Conservation (phyloP, 2,888 invertebrate genomes). For the Pollenia angustigena region DNA sequence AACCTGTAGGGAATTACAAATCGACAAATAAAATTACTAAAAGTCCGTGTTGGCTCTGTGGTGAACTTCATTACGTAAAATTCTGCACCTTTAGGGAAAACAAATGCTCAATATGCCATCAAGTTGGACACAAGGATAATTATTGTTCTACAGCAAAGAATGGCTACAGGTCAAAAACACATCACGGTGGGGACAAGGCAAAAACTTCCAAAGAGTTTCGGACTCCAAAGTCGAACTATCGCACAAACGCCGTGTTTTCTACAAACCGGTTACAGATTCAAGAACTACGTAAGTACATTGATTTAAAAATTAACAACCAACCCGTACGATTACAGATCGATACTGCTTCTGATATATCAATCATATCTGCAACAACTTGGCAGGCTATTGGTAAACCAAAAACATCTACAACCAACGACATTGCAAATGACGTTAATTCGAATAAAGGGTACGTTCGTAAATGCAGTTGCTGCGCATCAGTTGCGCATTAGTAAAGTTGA, state of each 20-base stretch:
- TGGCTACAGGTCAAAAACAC: too few relatives aligned
- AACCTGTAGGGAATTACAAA: not conserved
- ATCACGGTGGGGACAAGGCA: too few relatives aligned
- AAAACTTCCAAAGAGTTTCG: too few relatives aligned
- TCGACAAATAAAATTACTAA: not conserved
- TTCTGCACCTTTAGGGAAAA: not conserved
- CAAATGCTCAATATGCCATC: not conserved
- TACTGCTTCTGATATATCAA: not conserved
- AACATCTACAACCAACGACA: not conserved
- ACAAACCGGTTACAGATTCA: too few relatives aligned
- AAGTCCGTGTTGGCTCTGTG: not conserved
- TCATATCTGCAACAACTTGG: slow-evolving; percentile 16
- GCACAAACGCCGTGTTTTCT: too few relatives aligned
- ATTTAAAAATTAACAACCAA: not conserved
- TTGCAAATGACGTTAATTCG: not conserved
- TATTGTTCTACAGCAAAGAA: too few relatives aligned
- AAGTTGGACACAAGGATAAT: too few relatives aligned
- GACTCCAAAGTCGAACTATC: too few relatives aligned
- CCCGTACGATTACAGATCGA: not conserved
- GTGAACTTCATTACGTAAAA: not conserved
- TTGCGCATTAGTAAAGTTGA: too few relatives aligned
- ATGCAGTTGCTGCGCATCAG: too few relatives aligned
- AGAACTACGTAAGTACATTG: too few relatives aligned
- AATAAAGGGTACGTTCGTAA: too few relatives aligned
- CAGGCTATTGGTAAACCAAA: slow-evolving; percentile 14